Evolutionary conservation across 2,888 invertebrate species (phyloP).

Genomic region (Deroplatys truncata): DNA sequence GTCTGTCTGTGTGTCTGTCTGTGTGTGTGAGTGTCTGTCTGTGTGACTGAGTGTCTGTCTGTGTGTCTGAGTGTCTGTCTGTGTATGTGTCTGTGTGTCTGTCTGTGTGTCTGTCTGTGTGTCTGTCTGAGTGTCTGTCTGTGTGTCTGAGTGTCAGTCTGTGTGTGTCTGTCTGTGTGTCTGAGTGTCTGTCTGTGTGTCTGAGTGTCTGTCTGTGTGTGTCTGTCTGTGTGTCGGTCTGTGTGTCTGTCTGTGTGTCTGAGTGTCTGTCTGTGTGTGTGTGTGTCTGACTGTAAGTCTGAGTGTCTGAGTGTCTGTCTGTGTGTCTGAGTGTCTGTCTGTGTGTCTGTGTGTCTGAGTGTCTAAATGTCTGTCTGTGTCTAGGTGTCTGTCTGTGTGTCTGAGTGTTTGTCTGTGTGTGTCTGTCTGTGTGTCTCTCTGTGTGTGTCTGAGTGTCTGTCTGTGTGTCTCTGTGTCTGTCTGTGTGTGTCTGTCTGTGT

Average conservation of each 20-base stretch:
- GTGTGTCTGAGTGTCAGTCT: neutral
- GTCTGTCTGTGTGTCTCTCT: neutral
- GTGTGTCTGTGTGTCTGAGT: neutral
- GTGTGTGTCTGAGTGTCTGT: neutral
- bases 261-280: neutral
- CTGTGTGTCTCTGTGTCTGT: neutral
- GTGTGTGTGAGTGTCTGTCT: neutral
- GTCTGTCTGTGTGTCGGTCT: no score
- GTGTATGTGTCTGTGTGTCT: neutral
- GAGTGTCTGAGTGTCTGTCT: neutral
- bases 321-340: neutral
- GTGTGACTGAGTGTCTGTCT: neutral
- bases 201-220: neutral
- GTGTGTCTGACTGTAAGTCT: no score
- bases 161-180: neutral
- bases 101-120: neutral
- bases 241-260: no score
- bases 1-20: slow-evolving; percentile 3
- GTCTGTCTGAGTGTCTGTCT: neutral
- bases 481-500: neutral
- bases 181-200: neutral
- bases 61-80: neutral
- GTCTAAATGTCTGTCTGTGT: no score
- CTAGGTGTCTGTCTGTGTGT: no score
- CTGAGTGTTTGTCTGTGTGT: no score